A percentile compares a stretch with the other conserved stretches of the same genome.
phyloP scores from a whole-genome alignment of 1,140 invertebrate genomes.

The Hylyphantes graminicola region DNA sequence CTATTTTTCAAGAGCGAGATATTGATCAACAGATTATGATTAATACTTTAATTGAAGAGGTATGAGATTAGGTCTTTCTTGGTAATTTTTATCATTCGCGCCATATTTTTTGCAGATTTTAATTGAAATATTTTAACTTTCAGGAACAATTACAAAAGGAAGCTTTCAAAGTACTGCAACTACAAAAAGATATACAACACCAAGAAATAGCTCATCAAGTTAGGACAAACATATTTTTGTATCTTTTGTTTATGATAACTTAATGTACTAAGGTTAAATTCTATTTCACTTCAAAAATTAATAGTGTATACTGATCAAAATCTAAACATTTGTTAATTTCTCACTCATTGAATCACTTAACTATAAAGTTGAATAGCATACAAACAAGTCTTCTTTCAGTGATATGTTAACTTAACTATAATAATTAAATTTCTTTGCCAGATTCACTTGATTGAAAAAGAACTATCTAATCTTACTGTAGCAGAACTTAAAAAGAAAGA shows the following conservation, averaged over 20 bases:
- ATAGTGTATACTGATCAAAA: neutral
- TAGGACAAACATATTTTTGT: neutral
- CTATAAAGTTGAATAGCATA: too few species aligned
- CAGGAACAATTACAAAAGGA: constrained; percentile 59
- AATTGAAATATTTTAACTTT: constrained; percentile 4
- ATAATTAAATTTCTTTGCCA: constrained; percentile 7
- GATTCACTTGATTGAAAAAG: constrained; percentile 62
- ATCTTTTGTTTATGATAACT: neutral
- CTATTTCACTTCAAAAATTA: neutral
- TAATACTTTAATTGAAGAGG: constrained; percentile 44
- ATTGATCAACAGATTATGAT: constrained; percentile 54
- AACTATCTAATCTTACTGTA: constrained; percentile 60
- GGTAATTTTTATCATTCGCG: neutral
- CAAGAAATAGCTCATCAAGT: constrained; percentile 52
- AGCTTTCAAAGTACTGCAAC: constrained; percentile 53
- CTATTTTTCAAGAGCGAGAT: constrained; percentile 49
- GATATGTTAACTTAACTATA: neutral
- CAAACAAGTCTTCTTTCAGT: too few species aligned
- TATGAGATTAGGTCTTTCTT: constrained; percentile 1
- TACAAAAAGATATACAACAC: constrained; percentile 52
- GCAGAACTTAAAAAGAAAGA: constrained; percentile 62
- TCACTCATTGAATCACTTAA: too few species aligned
- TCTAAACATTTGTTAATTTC: neutral
- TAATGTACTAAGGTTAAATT: neutral
- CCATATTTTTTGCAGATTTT: neutral